Base-by-base conservation (phyloP, 2,888 invertebrate species). In the Drosophila nigricruria region DNA sequence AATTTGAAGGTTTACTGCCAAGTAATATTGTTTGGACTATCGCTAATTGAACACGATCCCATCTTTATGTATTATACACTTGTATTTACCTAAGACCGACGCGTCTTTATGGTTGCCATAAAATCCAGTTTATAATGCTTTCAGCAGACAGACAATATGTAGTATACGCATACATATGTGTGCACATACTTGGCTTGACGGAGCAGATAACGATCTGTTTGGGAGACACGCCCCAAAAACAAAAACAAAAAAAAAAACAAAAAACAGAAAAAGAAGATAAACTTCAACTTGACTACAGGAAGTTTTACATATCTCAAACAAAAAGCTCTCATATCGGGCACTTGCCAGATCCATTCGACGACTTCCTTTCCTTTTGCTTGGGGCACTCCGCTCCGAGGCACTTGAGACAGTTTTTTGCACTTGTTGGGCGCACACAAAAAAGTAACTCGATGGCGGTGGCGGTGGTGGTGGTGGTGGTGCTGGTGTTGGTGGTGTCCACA, bases 331-430 rank as follows among this genome's bases (percentile, higher is more conserved):
- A 72, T 73, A 70, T 79, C 82, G 65, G 69, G 66, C 77, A 77
- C 67, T 72, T 77, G 77, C 77, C 62, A 67, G 72, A 82, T 81
- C 71, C 85, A 78, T 80, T 32, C 63, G 61, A 56, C 79, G 70
- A 83, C 83, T 85, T 88, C 88, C 88, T 88, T 70, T 85, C 64
- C 78, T 54, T 77, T 69, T 12, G 74, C 74, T 63, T 42, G 74
- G 73, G 66, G 25, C 73, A 60, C 73, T 73, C 70, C 63, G 70
- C 61, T 60, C 20, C 57, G 59, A 50, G 77, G 74, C 84, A 85
- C 84, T 85, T 88, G 84, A 85, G 84, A 88, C 84, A 86, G 66
- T 88, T 88, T 84, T 82, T 88, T 81, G 83, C 83, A 83, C 82
- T 82, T 82, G 82, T 73, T 81, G 70, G 69, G 43, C 58, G 63